Percentiles rank a stretch among this genome's conserved stretches.
These are phyloP conservation scores for Neoaliturus tenellus DNA, from an alignment of 2,888 invertebrate species.

Conservation along the genomic window DNA sequence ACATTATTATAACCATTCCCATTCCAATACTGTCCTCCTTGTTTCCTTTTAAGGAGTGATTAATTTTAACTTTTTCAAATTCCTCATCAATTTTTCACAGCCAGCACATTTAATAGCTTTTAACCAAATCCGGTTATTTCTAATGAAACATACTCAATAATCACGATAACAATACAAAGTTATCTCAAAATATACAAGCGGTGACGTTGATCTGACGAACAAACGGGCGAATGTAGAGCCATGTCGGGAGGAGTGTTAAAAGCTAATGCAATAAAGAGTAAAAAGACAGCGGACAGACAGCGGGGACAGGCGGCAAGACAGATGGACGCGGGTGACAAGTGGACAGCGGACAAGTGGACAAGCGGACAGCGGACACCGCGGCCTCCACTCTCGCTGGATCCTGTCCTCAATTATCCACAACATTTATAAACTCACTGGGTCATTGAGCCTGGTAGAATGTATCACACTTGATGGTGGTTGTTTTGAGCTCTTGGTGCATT, in stretches of 20 bases:
- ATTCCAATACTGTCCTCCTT: too few species aligned
- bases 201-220: not conserved
- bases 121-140: too few species aligned
- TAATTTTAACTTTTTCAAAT: too few species aligned
- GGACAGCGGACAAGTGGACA: not conserved
- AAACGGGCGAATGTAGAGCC: not conserved
- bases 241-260: not conserved
- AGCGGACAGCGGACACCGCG: not conserved
- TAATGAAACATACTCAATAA: too few species aligned
- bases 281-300: slow-evolving; percentile 39
- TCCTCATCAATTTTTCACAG: too few species aligned
- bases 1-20: too few species aligned
- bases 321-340: not conserved
- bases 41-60: too few species aligned
- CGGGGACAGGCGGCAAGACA: not conserved
- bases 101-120: too few species aligned
- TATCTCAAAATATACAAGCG: not conserved
- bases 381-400: not conserved
- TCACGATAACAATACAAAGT: too few species aligned
- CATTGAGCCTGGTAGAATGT: slow-evolving; percentile 9
- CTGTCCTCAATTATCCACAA: not conserved
- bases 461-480: slow-evolving; percentile 14
- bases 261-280: slow-evolving; percentile 36
- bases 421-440: slow-evolving; percentile 18
- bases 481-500: not conserved